Base-by-base conservation (phyloP, 2,797 vertebrate genomes). In the Echiichthys vipera region DNA sequence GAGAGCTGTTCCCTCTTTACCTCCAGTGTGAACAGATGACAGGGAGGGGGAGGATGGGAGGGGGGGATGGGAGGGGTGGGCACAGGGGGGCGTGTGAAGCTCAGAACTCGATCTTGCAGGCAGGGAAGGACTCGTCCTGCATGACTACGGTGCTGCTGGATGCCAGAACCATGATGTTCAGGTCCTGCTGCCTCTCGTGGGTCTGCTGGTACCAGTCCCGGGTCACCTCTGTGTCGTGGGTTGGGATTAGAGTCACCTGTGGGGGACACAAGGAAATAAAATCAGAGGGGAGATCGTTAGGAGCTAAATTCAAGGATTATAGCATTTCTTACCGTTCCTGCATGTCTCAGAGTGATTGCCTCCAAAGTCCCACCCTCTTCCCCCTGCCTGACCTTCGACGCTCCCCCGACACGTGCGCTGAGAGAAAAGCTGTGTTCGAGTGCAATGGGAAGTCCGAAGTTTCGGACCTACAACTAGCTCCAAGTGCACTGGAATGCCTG, bases 71-170 rank as follows among this genome's bases (percentile, higher is more conserved):
- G 47, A 7, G 27, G 17, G 17, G n/a, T n/a, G n/a, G 14, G 76
- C 42, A 17, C 36, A 50, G 59, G 1, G 5, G 45, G 20, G 40
- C 43, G 51, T 12, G 0, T 47, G 42, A 54, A 66, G 78, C 77
- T 90, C 79, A 99, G 94, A 99, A 99, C 93, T 99, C 97, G 9
- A 99, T 99, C 95, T 99, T 99, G 96, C 98, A 99, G 92, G 98
- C 98, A 10, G 98, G 97, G 87, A 99, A 99, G 69, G 98, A 99
- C 89, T 99, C 98, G 0, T 99, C 97, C 92, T 99, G 98, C 98
- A 99, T 99, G 88, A 99, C 98, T 27, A 99, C 98, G 0, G 98
- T 99, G 93, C 98, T 99, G 95, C 97, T 99, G 94, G 97, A 99
- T 51, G 98, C 98, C 92, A 99, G 91, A 65, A 99, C 98, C 95